Conservation (phyloP, 2,797 vertebrate genomes). For the Sciurus carolinensis region DNA sequence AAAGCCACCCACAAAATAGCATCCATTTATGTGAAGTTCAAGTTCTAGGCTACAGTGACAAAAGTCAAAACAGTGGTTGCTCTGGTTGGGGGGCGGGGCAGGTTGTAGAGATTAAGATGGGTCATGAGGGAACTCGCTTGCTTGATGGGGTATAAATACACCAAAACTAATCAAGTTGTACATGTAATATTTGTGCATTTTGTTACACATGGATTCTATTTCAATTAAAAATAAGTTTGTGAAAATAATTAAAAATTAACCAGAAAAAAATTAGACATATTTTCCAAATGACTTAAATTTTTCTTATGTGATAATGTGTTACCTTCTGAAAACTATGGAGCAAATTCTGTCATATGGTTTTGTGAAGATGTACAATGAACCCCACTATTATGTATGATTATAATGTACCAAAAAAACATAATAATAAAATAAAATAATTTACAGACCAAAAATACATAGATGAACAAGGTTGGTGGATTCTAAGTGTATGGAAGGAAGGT, state of each 20-base stretch:
- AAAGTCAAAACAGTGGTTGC: not conserved
- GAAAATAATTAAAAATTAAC: not conserved
- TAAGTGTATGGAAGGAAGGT: not conserved
- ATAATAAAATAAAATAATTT: too few relatives aligned
- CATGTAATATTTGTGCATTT: not conserved
- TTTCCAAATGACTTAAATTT: not conserved
- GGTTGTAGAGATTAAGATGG: not conserved
- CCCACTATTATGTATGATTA: too few relatives aligned
- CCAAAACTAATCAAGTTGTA: not conserved
- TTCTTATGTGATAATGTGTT: not conserved
- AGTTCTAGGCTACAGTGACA: not conserved
- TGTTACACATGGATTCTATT: not conserved
- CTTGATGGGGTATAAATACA: too few relatives aligned
- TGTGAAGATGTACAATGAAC: too few relatives aligned
- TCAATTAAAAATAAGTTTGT: not conserved
- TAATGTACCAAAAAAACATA: too few relatives aligned
- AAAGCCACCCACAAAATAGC: not conserved
- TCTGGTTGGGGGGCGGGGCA: too few relatives aligned
- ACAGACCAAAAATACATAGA: not conserved
- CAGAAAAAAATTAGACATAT: not conserved
- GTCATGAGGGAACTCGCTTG: too few relatives aligned
- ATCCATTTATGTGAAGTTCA: not conserved
- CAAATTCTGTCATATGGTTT: too few relatives aligned
- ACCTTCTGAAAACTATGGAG: not conserved
- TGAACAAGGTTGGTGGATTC: not conserved